Percentiles rank a stretch among this genome's conserved stretches.
Conservation (phyloP, 2,888 invertebrate species). For the Oligia latruncula region DNA sequence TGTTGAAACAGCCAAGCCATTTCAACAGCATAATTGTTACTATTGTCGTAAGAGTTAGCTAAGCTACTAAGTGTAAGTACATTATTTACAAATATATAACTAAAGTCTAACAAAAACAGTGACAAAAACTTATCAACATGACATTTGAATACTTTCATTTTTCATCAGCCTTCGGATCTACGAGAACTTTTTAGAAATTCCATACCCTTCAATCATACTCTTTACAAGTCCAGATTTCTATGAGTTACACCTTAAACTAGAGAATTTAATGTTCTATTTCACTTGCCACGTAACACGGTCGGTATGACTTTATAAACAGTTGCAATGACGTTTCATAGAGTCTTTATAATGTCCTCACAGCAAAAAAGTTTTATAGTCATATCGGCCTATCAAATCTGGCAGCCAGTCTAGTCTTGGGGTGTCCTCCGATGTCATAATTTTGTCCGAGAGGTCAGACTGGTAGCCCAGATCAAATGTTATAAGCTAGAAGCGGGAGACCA, state of each 20-base stretch:
- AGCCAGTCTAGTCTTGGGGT: slow-evolving; percentile 6
- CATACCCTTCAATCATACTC: slow-evolving; percentile 24
- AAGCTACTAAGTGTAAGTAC: slow-evolving; percentile 6
- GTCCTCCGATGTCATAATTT: neutral
- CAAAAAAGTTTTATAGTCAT: slow-evolving; percentile 13
- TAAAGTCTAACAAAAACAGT: slow-evolving; percentile 1
- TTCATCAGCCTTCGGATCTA: neutral
- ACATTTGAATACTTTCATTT: slow-evolving; percentile 9
- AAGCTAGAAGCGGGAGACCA: slow-evolving; percentile 5
- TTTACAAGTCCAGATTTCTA: slow-evolving; percentile 3
- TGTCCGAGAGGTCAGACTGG: slow-evolving; percentile 2
- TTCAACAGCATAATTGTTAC: neutral
- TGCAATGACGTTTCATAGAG: slow-evolving; percentile 18
- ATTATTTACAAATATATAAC: slow-evolving; percentile 18
- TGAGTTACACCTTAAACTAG: slow-evolving; percentile 2
- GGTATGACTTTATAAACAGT: slow-evolving; percentile 14
- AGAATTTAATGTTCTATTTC: slow-evolving; percentile 9
- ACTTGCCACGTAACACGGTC: slow-evolving; percentile 9
- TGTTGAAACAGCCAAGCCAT: slow-evolving; percentile 4
- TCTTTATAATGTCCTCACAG: neutral
- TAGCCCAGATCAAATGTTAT: slow-evolving; percentile 3
- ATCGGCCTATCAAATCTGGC: slow-evolving; percentile 14
- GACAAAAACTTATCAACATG: neutral
- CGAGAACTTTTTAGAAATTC: neutral
- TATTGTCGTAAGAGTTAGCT: neutral